A percentile compares a stretch with the other conserved stretches of the same genome.
These are phyloP conservation scores for Odocoileus virginianus DNA, from an alignment of 2,113 vertebrate species.

Conservation along the genomic window DNA sequence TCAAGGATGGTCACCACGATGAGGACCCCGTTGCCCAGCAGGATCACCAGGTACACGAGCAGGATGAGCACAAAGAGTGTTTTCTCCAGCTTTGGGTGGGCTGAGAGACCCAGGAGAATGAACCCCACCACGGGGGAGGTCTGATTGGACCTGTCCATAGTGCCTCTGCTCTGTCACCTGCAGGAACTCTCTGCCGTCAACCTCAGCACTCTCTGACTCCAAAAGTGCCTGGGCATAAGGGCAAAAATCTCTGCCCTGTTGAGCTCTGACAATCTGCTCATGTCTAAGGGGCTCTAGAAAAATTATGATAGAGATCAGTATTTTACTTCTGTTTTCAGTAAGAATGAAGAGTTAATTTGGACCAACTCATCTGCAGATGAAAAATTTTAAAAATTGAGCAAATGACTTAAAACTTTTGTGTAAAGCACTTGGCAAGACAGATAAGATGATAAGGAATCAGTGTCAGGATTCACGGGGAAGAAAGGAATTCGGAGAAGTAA, in stretches of 20 bases:
- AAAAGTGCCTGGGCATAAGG: neutral
- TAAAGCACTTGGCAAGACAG: neutral
- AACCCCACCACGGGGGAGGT: neutral
- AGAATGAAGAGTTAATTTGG: neutral
- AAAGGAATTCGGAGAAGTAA: neutral
- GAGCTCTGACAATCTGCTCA: neutral
- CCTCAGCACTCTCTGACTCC: neutral
- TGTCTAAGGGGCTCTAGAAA: neutral
- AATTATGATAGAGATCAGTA: neutral
- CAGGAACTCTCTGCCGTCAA: neutral
- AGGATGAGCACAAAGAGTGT: conserved; percentile 43
- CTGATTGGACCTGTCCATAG: conserved; percentile 33
- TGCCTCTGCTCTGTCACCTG: neutral
- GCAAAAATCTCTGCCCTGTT: neutral
- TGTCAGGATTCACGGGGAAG: neutral
- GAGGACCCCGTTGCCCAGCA: conserved; percentile 56
- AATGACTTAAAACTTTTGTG: neutral
- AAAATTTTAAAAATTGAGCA: neutral
- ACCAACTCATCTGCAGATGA: neutral
- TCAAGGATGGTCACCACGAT: conserved; percentile 52
- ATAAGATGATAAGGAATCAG: neutral
- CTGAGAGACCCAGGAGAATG: conserved; percentile 61
- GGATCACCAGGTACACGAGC: conserved; percentile 38
- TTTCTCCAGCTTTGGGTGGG: conserved; percentile 54
- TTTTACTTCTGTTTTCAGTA: neutral